A percentile compares a stretch with the other conserved stretches of the same genome.
Evolutionary conservation across 2,888 invertebrate species (phyloP).

Genomic region (Euclidia mi): DNA sequence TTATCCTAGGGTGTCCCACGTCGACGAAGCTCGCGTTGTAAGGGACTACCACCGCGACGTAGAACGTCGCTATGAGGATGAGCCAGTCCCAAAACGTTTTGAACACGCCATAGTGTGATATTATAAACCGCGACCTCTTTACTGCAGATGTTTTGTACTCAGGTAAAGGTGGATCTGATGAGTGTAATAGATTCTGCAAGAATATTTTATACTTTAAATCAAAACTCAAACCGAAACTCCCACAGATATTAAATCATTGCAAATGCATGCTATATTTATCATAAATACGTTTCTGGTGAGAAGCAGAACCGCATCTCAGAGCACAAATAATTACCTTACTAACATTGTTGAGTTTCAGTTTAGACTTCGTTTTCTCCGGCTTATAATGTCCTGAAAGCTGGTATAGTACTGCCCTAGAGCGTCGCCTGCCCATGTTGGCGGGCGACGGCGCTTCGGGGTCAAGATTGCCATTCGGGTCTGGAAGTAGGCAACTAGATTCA

Average conservation of each 20-base stretch:
- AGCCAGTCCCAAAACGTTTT: constrained; percentile 99
- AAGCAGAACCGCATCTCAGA: not conserved
- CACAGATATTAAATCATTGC: too few species aligned
- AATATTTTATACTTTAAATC: too few species aligned
- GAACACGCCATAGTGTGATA: constrained; percentile 98
- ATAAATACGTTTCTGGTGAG: constrained; percentile 18
- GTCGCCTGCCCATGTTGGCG: constrained; percentile 96
- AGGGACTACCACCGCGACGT: constrained; percentile 98
- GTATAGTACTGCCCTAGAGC: constrained; percentile 98
- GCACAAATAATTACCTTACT: constrained; percentile 86
- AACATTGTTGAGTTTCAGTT: constrained; percentile 98
- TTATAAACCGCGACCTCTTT: constrained; percentile 97
- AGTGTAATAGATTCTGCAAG: constrained; percentile 96
- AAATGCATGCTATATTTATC: constrained; percentile 4
- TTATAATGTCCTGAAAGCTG: constrained; percentile 99
- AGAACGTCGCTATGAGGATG: constrained; percentile 98
- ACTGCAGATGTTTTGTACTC: constrained; percentile 99
- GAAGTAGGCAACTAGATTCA: constrained; percentile 94
- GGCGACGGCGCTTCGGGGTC: constrained; percentile 95
- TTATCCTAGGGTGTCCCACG: constrained; percentile 94
- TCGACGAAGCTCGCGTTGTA: constrained; percentile 98
- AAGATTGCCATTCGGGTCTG: constrained; percentile 95
- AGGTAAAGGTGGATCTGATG: constrained; percentile 96
- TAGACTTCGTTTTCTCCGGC: constrained; percentile 97
- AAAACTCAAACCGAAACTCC: too few species aligned